Percentiles rank a stretch among this genome's conserved stretches.
These are phyloP conservation scores for Sussaba pulchella DNA, from an alignment of 2,888 invertebrate species.

Conservation along the genomic window DNA sequence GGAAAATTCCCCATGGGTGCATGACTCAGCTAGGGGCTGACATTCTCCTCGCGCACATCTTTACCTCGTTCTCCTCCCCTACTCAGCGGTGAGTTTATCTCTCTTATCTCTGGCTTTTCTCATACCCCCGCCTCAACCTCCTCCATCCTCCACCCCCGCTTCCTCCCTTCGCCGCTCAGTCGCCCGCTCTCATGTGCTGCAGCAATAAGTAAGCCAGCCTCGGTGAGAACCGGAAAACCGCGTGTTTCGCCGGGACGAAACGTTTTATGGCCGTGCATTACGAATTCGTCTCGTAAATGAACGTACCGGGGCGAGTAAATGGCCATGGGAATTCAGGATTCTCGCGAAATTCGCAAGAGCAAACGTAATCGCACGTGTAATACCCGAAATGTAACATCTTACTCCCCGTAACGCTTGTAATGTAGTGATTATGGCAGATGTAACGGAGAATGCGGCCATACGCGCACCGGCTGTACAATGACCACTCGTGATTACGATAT, in stretches of 20 bases:
- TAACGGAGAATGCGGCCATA: not conserved
- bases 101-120: slow-evolving; percentile 23
- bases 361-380: slow-evolving; percentile 23
- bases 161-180: not conserved
- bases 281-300: slow-evolving; percentile 11
- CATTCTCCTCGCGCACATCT: not conserved
- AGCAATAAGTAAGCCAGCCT: slow-evolving; percentile 30
- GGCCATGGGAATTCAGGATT: slow-evolving; percentile 20
- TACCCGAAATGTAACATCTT: slow-evolving; percentile 10
- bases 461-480: not conserved
- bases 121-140: not conserved
- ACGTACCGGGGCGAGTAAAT: not conserved
- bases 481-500: slow-evolving; percentile 51
- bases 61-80: not conserved
- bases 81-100: slow-evolving; percentile 16
- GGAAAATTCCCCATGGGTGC: not conserved
- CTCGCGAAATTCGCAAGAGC: slow-evolving; percentile 22
- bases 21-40: slow-evolving; percentile 12
- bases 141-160: not conserved
- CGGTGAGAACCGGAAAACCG: not conserved
- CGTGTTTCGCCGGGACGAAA: not conserved
- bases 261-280: not conserved
- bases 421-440: not conserved
- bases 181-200: slow-evolving; percentile 4
- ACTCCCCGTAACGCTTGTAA: slow-evolving; percentile 15